Percentiles rank a stretch among this genome's conserved stretches.
Evolutionary conservation across 2,113 vertebrate species (phyloP).

Genomic region (Helogale parvula): DNA sequence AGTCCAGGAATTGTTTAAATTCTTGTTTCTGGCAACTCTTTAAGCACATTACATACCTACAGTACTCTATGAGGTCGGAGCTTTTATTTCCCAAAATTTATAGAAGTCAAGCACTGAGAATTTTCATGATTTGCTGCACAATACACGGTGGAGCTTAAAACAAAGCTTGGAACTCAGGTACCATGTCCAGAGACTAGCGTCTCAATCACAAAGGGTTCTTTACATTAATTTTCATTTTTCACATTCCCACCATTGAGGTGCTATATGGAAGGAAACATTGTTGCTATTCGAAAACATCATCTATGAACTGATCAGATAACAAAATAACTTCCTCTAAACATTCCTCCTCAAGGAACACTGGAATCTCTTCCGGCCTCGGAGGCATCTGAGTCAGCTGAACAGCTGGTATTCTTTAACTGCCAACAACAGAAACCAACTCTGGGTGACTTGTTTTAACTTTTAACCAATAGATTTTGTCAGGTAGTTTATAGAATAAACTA

Average conservation of each 20-base stretch:
- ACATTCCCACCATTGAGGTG: not conserved
- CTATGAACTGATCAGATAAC: not conserved
- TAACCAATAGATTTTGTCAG: not conserved
- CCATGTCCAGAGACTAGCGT: not conserved
- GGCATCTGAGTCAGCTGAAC: not conserved
- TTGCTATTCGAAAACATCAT: not conserved
- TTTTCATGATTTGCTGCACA: not conserved
- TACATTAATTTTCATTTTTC: not conserved
- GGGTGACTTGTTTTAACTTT: not conserved
- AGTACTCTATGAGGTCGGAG: not conserved
- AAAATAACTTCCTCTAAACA: not conserved
- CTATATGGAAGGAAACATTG: not conserved
- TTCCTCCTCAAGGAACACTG: not conserved
- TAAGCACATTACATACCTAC: not conserved
- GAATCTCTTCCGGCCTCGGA: not conserved
- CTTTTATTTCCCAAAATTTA: not conserved
- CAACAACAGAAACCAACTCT: not conserved
- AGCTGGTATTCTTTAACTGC: not conserved
- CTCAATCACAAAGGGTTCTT: not conserved
- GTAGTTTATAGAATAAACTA: not conserved
- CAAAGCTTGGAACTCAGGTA: not conserved
- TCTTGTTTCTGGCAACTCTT: not conserved
- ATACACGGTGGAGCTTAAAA: not conserved
- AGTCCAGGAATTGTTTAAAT: not conserved
- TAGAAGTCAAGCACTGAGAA: not conserved